Evolutionary conservation across 92 coral and sea anemone genomes (phyloP).

Genomic region (Palythoa caribaeorum): DNA sequence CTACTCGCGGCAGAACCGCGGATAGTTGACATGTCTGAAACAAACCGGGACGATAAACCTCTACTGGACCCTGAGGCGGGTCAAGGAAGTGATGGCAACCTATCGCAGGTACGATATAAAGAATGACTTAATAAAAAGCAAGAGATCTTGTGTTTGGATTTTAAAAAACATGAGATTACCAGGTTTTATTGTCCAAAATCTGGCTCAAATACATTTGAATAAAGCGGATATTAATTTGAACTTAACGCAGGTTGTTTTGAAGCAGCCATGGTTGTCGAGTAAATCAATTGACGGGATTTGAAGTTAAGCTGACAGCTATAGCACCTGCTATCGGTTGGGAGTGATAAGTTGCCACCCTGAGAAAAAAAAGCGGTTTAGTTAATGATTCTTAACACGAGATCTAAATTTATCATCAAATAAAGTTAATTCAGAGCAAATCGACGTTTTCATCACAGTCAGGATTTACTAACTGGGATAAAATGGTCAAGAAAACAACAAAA

Average conservation of each 20-base stretch:
- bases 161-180: not conserved
- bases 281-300: not conserved
- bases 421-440: too few relatives aligned
- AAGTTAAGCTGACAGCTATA: not conserved
- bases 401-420: not conserved
- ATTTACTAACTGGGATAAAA: too few relatives aligned
- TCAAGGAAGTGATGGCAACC: not conserved
- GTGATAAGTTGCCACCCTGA: not conserved
- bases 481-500: too few relatives aligned
- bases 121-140: not conserved
- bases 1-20: not conserved
- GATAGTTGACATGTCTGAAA: not conserved
- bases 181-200: not conserved
- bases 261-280: not conserved
- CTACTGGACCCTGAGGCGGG: conserved; percentile 44
- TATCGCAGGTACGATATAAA: conserved; percentile 5
- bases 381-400: not conserved
- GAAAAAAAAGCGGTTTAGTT: not conserved
- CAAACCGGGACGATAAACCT: not conserved
- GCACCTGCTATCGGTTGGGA: not conserved
- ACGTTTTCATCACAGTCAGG: too few relatives aligned
- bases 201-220: not conserved
- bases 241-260: not conserved
- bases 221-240: too few relatives aligned
- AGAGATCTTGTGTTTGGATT: not conserved